Conservation (phyloP, 2,888 invertebrate genomes). For the Caenorhabditis wallacei region DNA sequence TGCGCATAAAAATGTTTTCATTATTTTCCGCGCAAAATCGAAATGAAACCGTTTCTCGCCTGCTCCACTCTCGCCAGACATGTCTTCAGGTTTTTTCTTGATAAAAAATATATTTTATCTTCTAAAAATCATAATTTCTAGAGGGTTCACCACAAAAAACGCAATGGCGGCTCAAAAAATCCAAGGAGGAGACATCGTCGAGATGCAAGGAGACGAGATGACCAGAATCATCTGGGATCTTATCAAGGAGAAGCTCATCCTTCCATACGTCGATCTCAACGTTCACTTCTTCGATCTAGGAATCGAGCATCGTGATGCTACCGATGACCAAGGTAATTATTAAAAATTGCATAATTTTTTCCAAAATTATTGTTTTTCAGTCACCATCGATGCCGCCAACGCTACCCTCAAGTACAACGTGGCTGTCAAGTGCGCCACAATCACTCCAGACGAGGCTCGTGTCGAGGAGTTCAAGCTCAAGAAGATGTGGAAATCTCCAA, state of each 20-base stretch:
- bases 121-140: slow-evolving; percentile 34
- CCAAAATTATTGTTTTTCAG: slow-evolving; percentile 84
- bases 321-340: slow-evolving; percentile 91
- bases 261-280: slow-evolving; percentile 96
- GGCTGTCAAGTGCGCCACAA: slow-evolving; percentile 98
- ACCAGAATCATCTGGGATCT: slow-evolving; percentile 96
- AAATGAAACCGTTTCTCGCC: slow-evolving; percentile 59
- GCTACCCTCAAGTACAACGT: slow-evolving; percentile 98
- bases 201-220: slow-evolving; percentile 86
- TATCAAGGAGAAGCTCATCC: slow-evolving; percentile 96
- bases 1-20: slow-evolving; percentile 1
- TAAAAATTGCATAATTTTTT: not conserved
- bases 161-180: slow-evolving; percentile 75
- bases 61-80: slow-evolving; percentile 43
- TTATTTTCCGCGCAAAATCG: not conserved
- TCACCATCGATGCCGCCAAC: slow-evolving; percentile 96
- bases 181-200: slow-evolving; percentile 84
- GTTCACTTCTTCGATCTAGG: slow-evolving; percentile 95
- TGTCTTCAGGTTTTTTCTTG: slow-evolving; percentile 44
- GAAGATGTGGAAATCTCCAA: slow-evolving; percentile 86
- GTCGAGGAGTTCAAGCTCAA: slow-evolving; percentile 88
- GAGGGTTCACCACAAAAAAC: slow-evolving; percentile 54
- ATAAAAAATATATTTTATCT: not conserved
- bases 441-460: slow-evolving; percentile 97
- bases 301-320: slow-evolving; percentile 94